A percentile compares a stretch with the other conserved stretches of the same genome.
These are phyloP conservation scores for Xylota segnis DNA, from an alignment of 2,888 invertebrate genomes.

Conservation along the genomic window DNA sequence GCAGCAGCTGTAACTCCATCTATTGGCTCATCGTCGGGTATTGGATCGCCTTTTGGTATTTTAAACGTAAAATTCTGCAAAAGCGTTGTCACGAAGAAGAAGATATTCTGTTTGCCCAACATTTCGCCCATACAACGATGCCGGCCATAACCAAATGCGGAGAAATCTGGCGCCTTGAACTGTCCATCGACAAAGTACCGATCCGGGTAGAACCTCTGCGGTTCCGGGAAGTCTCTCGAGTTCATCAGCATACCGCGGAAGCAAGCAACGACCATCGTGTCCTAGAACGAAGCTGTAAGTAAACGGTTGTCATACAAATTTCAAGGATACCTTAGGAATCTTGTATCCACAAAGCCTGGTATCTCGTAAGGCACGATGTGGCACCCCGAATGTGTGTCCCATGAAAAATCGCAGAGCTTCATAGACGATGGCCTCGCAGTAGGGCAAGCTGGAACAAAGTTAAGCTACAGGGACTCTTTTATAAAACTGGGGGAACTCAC, in stretches of 20 bases:
- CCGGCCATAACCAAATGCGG: slow-evolving; percentile 92
- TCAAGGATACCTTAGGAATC: slow-evolving; percentile 89
- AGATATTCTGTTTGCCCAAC: slow-evolving; percentile 90
- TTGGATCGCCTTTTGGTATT: slow-evolving; percentile 87
- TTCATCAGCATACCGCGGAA: slow-evolving; percentile 90
- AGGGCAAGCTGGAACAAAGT: slow-evolving; percentile 88
- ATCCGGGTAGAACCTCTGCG: slow-evolving; percentile 90
- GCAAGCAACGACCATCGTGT: slow-evolving; percentile 92
- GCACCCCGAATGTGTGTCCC: slow-evolving; percentile 91
- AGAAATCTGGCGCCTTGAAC: slow-evolving; percentile 88
- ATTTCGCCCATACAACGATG: slow-evolving; percentile 94
- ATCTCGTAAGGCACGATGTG: slow-evolving; percentile 91
- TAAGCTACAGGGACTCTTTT: slow-evolving; percentile 19
- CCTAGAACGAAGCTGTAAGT: slow-evolving; percentile 85
- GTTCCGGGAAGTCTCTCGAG: slow-evolving; percentile 88
- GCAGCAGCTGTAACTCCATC: slow-evolving; percentile 93
- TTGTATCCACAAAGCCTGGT: slow-evolving; percentile 89
- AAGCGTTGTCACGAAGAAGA: slow-evolving; percentile 90
- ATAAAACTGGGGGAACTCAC: too few relatives aligned
- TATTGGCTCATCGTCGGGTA: slow-evolving; percentile 88
- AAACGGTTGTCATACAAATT: neutral
- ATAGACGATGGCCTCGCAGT: slow-evolving; percentile 91
- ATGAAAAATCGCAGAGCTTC: slow-evolving; percentile 93
- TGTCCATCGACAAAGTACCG: slow-evolving; percentile 89
- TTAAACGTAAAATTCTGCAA: slow-evolving; percentile 90